Percentiles rank a stretch among this genome's conserved stretches.
phyloP scores from a whole-genome alignment of 2,797 vertebrate genomes.

The Anolis apletophallus region DNA sequence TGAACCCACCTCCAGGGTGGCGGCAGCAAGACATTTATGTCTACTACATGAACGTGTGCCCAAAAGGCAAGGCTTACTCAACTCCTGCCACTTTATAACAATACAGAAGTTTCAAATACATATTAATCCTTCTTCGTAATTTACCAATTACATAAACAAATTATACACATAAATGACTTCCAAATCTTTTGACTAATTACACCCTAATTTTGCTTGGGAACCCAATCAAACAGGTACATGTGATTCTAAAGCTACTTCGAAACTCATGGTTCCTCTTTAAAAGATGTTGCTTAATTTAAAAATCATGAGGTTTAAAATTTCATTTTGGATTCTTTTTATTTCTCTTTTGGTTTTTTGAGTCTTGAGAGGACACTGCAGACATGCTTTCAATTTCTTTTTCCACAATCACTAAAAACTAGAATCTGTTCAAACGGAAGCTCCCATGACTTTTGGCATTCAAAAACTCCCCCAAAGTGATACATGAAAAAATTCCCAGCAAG shows the following conservation, averaged over 20 bases:
- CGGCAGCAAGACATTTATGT: neutral
- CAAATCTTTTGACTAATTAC: neutral
- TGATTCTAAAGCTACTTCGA: slow-evolving; percentile 18
- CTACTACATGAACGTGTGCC: slow-evolving; percentile 29
- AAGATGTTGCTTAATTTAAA: neutral
- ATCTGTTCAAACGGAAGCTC: neutral
- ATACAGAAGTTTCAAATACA: slow-evolving; percentile 26
- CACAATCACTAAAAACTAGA: slow-evolving; percentile 14
- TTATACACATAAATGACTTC: slow-evolving; percentile 1
- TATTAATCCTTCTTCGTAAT: neutral
- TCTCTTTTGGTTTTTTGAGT: slow-evolving; percentile 22
- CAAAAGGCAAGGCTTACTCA: slow-evolving; percentile 8
- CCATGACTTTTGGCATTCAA: slow-evolving; percentile 31
- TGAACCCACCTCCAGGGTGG: neutral
- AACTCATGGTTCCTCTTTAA: neutral
- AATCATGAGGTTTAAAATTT: slow-evolving; percentile 33
- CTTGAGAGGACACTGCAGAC: slow-evolving; percentile 10
- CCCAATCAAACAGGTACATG: slow-evolving; percentile 12
- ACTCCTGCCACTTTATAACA: slow-evolving; percentile 25
- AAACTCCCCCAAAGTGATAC: slow-evolving; percentile 24
- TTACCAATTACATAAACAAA: slow-evolving; percentile 3
- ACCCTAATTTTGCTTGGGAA: neutral
- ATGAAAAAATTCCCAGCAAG: slow-evolving; percentile 15
- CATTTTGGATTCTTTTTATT: slow-evolving; percentile 31
- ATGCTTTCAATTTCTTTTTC: slow-evolving; percentile 22